phyloP scores from a whole-genome alignment of 2,797 vertebrate species.

The Acropternis orthonyx region DNA sequence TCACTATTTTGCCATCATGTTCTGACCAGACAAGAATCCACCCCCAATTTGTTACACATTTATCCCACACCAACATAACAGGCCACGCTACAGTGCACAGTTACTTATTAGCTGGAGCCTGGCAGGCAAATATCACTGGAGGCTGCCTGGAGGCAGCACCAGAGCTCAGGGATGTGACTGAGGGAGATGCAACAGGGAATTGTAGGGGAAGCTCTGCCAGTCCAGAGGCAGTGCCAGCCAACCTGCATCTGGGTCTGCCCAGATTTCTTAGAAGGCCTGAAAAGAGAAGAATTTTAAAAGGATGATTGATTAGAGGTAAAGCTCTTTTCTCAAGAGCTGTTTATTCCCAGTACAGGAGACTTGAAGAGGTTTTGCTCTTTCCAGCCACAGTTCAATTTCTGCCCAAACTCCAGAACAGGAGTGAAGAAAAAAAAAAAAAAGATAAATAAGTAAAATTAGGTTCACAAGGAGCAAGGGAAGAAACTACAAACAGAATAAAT shows the following conservation, averaged over 20 bases:
- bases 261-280: not conserved
- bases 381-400: not conserved
- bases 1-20: rapidly evolving
- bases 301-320: not conserved
- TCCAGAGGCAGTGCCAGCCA: not conserved
- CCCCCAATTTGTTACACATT: not conserved
- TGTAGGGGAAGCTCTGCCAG: not conserved
- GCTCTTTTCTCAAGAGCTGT: not conserved
- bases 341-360: not conserved
- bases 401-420: not conserved
- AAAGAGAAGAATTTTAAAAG: not conserved
- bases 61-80: not conserved
- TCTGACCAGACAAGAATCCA: not conserved
- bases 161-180: not conserved
- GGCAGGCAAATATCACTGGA: not conserved
- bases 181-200: not conserved
- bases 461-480: not conserved
- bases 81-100: not conserved
- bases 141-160: not conserved
- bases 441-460: not conserved
- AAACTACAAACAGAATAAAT: not conserved
- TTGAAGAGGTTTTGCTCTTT: not conserved
- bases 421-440: not conserved
- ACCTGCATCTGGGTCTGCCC: not conserved
- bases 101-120: not conserved